A percentile compares a stretch with the other conserved stretches of the same genome.
Evolutionary conservation across 2,888 invertebrate genomes (phyloP).

Genomic region (Caradrina kadenii): DNA sequence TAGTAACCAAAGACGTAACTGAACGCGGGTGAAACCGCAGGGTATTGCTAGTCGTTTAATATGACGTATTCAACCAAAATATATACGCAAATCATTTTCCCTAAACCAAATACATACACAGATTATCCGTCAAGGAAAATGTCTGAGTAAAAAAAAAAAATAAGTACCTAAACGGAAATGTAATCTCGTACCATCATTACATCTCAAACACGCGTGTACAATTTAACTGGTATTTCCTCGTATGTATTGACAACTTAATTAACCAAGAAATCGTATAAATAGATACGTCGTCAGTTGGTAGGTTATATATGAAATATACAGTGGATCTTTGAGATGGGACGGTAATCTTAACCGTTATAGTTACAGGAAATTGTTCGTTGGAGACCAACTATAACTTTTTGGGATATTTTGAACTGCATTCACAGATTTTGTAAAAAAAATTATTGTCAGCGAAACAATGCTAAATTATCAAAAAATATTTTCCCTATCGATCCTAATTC

Average conservation of each 20-base stretch:
- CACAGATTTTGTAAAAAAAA: no score
- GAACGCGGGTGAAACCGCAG: no score
- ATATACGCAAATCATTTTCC: background rate
- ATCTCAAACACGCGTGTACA: slow-evolving; percentile 1
- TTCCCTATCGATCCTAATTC: no score
- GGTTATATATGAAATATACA: background rate
- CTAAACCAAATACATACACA: background rate
- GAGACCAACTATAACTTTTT: no score
- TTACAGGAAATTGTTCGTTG: no score
- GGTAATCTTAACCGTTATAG: no score
- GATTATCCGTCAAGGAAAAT: slow-evolving; percentile 14
- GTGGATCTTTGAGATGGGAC: no score
- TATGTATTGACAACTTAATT: slow-evolving; percentile 33
- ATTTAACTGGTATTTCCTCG: slow-evolving; percentile 34
- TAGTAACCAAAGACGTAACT: no score
- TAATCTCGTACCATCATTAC: slow-evolving; percentile 13
- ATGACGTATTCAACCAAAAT: background rate
- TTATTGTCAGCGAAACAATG: no score
- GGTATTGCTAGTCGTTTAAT: no score
- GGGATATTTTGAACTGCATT: no score
- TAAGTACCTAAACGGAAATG: background rate
- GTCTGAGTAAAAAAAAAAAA: background rate
- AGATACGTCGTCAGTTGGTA: background rate
- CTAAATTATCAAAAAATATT: no score
- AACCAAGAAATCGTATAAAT: slow-evolving; percentile 11